Conservation (phyloP, 2,888 invertebrate genomes). For the Drosophila buzzatii region DNA sequence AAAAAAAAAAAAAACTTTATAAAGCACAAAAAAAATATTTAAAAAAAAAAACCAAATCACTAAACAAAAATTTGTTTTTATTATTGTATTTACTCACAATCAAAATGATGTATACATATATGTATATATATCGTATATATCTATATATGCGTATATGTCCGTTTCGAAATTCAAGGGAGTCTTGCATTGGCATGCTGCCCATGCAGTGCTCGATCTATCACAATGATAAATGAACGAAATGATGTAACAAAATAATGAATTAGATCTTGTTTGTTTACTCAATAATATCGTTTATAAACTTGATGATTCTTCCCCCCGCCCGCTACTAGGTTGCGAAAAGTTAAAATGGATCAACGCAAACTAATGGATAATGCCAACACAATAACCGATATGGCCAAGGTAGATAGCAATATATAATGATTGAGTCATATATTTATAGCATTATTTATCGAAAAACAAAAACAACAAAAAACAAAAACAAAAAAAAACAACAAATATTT, state of each 20-base stretch:
- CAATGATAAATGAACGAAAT: conserved; percentile 6
- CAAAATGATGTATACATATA: not conserved
- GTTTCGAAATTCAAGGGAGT: not conserved
- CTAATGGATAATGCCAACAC: conserved; percentile 99
- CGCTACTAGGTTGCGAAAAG: conserved; percentile 94
- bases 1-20: conserved; percentile 6
- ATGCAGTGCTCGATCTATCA: conserved; percentile 14
- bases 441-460: not conserved
- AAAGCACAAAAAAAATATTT: conserved; percentile 46
- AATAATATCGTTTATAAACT: conserved; percentile 49
- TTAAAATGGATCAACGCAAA: conserved; percentile 99
- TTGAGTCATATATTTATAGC: not conserved
- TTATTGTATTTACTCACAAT: conserved; percentile 6
- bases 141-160: conserved; percentile 17
- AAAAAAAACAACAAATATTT: not conserved
- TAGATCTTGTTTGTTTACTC: conserved; percentile 23
- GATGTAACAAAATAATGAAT: conserved; percentile 1
- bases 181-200: not conserved
- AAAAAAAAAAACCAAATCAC: conserved; percentile 14
- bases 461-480: not conserved
- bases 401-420: conserved; percentile 85
- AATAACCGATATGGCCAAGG: conserved; percentile 99
- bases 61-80: conserved; percentile 1
- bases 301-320: conserved; percentile 61
- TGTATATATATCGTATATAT: not conserved